Base-by-base conservation (phyloP, 1,140 invertebrate genomes). In the Drosophila lacertosa region DNA sequence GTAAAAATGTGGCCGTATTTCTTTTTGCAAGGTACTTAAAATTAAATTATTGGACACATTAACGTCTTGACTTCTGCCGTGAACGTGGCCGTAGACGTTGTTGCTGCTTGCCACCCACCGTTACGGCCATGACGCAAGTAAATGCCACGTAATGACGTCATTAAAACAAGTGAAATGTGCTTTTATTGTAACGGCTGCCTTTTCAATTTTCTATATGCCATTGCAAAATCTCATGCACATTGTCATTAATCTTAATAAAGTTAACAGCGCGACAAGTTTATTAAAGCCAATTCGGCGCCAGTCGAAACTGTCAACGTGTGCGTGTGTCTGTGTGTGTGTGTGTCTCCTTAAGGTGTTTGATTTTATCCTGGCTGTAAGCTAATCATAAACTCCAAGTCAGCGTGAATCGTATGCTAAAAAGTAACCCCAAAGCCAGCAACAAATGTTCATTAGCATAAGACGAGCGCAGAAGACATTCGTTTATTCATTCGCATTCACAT, bases 21-120 rank as follows among this genome's bases (percentile, higher is more conserved):
- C 82, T 88, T 88, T 88, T 88, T 88, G 82, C 82, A 88, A 88
- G 82, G 83, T 88, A 88, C 82, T 88, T 88, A 88, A 88, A 88
- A 88, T 88, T 88, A 88, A 88, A 88, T 88, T 88, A 88, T 88
- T 88, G 82, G 82, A 88, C 82, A 88, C 82, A 88, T 88, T 88
- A 88, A 88, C 82, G 82, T 88, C 82, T 88, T 88, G 82, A 88
- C 82, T 88, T 88, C 59, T 68, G 59, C 47, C 59, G 57, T 73
- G 64, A 11, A 51, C 51, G 16, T 5, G 40, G 67, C 51, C 59
- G 32, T 48, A 62, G 33, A 47, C 32, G 63, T 18, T 0, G 29
- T 16, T 16, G 39, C 18, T 44, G 42, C 42, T 11, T 44, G 42
- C 42, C 33, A 44, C 16, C 42, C 33, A 44, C 16, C 50, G 37